Evolutionary conservation across 2,113 vertebrate genomes (phyloP).

Genomic region (Nycticebus coucang): DNA sequence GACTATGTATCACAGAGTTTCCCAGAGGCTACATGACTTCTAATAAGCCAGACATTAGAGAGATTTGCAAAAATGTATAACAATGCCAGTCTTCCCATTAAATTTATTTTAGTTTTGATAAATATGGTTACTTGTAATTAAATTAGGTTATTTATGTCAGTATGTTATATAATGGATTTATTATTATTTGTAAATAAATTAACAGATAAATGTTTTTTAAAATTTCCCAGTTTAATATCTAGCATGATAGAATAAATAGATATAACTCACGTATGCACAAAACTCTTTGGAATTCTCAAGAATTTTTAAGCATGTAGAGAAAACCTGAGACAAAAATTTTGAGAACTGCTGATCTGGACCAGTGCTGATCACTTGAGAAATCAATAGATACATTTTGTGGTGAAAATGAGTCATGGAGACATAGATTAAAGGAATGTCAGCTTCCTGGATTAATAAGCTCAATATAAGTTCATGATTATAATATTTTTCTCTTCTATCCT

Average conservation of each 20-base stretch:
- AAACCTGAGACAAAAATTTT: neutral
- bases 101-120: conserved; percentile 2
- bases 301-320: neutral
- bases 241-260: conserved; percentile 21
- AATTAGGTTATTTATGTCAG: neutral
- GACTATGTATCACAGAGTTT: neutral
- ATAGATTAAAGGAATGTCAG: neutral
- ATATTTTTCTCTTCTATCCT: neutral
- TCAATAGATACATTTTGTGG: neutral
- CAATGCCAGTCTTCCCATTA: neutral
- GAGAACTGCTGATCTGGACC: neutral
- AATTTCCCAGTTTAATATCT: neutral
- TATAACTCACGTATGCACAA: neutral
- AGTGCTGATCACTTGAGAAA: neutral
- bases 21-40: conserved; percentile 1
- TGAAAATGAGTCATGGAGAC: neutral
- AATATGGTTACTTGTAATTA: conserved; percentile 28
- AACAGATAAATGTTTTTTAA: neutral
- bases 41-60: neutral
- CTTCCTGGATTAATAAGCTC: neutral
- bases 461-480: neutral
- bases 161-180: neutral
- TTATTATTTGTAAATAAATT: conserved; percentile 30
- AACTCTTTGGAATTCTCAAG: neutral
- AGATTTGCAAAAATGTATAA: conserved; percentile 1